Evolutionary conservation across 2,888 invertebrate species (phyloP), one percentile per base, ranked within the genome.

Genomic region (Nephrocerus scutellatus): DNA sequence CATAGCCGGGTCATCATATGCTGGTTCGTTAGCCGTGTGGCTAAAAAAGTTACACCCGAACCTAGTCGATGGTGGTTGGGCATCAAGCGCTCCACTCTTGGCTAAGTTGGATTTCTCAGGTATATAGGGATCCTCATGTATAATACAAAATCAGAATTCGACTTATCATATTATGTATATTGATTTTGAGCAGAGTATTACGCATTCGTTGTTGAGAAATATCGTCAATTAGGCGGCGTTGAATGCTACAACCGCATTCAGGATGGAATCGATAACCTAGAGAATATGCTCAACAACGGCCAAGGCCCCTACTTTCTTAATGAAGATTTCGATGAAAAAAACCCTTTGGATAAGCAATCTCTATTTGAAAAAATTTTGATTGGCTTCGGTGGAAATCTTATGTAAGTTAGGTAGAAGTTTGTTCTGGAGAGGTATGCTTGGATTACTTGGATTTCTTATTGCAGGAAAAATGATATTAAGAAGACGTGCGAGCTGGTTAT

Each of bases 11-110:
- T 78, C 79, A 1, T 80, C 81, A 0, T 81, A 82, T 52, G 75
- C 80, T 0, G 82, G 74, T 1, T 78, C 76, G 41, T 77, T 81
- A 77, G 81, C 73, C 13, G 66, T 76, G 22, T 81, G 82, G 82
- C 76, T 79, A 47, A 75, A 78, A 51, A 70, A 74, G 46, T 65
- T 74, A 15, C 81, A 81, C 59, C 80, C 82, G 0, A 76, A 80
- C 49, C 61, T 81, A 19, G 74, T 72, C 1, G 59, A 59, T 9
- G 80, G 79, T 1, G 72, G 71, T 1, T 71, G 80, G 41, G 78
- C 79, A 2, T 80, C 80, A 3, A 80, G 80, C 57, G 82, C 76
- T 6, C 81, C 81, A 5, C 72, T 81, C 7, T 56, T 70, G n/a
- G 80, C 75, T 2, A 70, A 80, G 62, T 70, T 74, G 5, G 74